Percentiles rank a stretch among this genome's conserved stretches.
Evolutionary conservation across 2,113 vertebrate genomes (phyloP).

Genomic region (Empidonax traillii): DNA sequence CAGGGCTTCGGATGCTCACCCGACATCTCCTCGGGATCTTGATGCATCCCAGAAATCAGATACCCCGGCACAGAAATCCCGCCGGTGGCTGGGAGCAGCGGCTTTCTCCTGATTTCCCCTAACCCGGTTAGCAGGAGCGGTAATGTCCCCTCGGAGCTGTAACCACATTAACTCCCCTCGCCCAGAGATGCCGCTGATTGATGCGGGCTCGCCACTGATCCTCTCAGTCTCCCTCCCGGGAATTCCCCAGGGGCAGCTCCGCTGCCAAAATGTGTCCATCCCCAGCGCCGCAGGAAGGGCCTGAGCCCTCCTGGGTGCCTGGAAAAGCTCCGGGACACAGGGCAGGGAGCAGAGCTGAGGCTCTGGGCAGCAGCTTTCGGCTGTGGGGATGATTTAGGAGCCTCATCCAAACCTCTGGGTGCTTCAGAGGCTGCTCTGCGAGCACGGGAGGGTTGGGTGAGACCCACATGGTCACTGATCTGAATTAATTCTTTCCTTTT

Average conservation of each 20-base stretch:
- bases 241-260: background rate
- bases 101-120: background rate
- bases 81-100: accelerated
- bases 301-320: accelerated
- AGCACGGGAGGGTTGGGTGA: accelerated
- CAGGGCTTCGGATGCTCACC: background rate
- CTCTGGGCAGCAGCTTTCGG: accelerated
- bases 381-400: background rate
- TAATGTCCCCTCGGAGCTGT: background rate
- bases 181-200: background rate
- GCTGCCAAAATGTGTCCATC: accelerated
- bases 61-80: background rate
- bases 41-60: background rate
- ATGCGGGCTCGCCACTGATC: background rate
- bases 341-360: background rate
- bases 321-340: accelerated
- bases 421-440: background rate
- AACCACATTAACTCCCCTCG: background rate
- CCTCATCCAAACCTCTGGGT: background rate
- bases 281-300: accelerated
- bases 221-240: background rate
- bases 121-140: background rate
- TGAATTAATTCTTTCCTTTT: background rate
- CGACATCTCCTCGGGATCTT: background rate
- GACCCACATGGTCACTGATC: background rate